phyloP scores from a whole-genome alignment of 2,797 vertebrate genomes.

The Gastrophryne carolinensis region DNA sequence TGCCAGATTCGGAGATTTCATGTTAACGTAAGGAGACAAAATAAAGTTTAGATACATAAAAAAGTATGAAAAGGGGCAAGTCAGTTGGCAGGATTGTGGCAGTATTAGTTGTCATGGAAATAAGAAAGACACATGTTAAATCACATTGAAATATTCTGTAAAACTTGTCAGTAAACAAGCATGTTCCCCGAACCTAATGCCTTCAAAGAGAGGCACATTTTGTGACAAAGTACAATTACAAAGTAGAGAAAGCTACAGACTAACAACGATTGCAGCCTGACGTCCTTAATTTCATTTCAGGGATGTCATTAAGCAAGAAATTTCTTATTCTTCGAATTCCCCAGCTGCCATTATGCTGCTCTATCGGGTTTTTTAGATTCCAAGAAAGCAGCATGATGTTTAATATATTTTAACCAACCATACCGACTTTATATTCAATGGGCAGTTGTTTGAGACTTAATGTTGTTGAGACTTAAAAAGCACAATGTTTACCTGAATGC shows the following conservation, averaged over 20 bases:
- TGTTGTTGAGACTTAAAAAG: too few relatives aligned
- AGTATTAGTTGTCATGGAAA: constrained; percentile 15
- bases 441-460: too few relatives aligned
- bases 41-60: not conserved
- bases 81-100: not conserved
- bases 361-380: not conserved
- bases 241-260: not conserved
- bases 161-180: not conserved
- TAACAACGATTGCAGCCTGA: not conserved
- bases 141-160: not conserved
- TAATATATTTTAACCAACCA: not conserved
- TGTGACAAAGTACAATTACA: not conserved
- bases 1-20: too few relatives aligned
- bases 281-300: not conserved
- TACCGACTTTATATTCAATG: too few relatives aligned
- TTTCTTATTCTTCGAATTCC: not conserved
- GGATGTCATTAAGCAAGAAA: not conserved
- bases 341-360: not conserved
- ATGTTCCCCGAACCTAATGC: not conserved
- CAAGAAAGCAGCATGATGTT: not conserved
- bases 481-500: too few relatives aligned
- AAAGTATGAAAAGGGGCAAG: not conserved
- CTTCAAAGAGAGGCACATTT: not conserved
- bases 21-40: not conserved
- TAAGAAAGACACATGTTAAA: not conserved